Evolutionary conservation across 2,888 invertebrate species (phyloP).

Genomic region (Phytoseiulus persimilis): DNA sequence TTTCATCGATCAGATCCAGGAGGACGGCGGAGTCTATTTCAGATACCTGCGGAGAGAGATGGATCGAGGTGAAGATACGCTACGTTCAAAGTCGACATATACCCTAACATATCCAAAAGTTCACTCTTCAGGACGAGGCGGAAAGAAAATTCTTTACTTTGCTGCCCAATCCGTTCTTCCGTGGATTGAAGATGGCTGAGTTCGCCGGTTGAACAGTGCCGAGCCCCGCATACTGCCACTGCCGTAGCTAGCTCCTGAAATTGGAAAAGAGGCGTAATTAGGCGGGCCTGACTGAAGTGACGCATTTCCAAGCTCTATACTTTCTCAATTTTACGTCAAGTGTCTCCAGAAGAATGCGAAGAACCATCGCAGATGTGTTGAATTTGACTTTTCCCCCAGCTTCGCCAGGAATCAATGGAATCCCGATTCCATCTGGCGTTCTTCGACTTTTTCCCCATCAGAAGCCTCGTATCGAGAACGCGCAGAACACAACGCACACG

Average conservation of each 20-base stretch:
- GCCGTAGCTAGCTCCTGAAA: constrained; percentile 37
- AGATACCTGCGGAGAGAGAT: neutral
- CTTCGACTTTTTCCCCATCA: too few species aligned
- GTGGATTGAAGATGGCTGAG: constrained; percentile 43
- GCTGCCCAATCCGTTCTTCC: constrained; percentile 71
- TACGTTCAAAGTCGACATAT: too few species aligned
- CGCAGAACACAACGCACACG: neutral
- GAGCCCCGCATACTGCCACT: constrained; percentile 36
- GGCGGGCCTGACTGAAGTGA: neutral
- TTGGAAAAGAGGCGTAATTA: neutral
- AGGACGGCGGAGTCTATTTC: constrained; percentile 23
- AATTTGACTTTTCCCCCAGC: too few species aligned
- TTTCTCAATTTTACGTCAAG: too few species aligned
- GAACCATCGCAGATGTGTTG: too few species aligned
- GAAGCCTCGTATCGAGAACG: neutral
- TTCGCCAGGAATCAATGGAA: too few species aligned
- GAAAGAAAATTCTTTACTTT: constrained; percentile 56
- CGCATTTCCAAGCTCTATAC: too few species aligned
- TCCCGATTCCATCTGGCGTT: too few species aligned
- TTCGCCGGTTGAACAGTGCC: constrained; percentile 41
- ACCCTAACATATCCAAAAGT: too few species aligned
- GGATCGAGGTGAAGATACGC: neutral
- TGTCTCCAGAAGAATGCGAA: too few species aligned
- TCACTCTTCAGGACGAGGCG: too few species aligned
- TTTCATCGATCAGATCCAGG: constrained; percentile 14